These are phyloP conservation scores for Sylvia atricapilla DNA, from an alignment of 2,113 vertebrate genomes.

Conservation along the genomic window DNA sequence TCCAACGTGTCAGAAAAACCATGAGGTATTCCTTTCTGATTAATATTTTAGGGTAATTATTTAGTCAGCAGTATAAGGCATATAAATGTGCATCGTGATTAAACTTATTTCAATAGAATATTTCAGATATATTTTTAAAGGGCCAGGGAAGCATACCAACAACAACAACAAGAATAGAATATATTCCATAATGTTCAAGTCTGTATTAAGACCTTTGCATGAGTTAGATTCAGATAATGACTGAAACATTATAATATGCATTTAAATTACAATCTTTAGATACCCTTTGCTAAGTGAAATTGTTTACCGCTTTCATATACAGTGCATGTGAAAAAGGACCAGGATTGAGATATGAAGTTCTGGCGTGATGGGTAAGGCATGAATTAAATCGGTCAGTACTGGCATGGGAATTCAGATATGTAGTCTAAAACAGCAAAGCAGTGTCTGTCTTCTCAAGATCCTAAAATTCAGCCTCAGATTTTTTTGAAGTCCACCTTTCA, in stretches of 20 bases:
- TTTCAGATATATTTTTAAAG: background rate
- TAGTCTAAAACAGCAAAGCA: background rate
- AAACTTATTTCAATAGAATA: background rate
- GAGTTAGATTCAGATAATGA: background rate
- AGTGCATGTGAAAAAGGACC: background rate
- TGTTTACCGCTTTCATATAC: background rate
- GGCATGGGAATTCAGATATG: background rate
- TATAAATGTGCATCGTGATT: conserved; percentile 20
- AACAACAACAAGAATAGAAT: background rate
- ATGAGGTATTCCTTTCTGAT: background rate
- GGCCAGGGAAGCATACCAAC: background rate
- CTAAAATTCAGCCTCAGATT: background rate
- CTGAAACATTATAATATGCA: background rate
- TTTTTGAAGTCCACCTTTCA: background rate
- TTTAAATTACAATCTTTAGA: conserved; percentile 6
- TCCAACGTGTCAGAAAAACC: background rate
- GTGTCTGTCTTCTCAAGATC: background rate
- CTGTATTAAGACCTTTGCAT: background rate
- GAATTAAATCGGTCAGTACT: background rate
- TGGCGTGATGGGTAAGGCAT: background rate
- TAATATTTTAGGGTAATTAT: conserved; percentile 50
- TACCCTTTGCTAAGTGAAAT: background rate
- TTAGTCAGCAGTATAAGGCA: background rate
- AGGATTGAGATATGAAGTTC: background rate
- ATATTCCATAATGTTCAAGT: background rate